A percentile compares a stretch with the other conserved stretches of the same genome.
Evolutionary conservation across 2,888 invertebrate genomes (phyloP).

Genomic region (Sipunculus nudus): DNA sequence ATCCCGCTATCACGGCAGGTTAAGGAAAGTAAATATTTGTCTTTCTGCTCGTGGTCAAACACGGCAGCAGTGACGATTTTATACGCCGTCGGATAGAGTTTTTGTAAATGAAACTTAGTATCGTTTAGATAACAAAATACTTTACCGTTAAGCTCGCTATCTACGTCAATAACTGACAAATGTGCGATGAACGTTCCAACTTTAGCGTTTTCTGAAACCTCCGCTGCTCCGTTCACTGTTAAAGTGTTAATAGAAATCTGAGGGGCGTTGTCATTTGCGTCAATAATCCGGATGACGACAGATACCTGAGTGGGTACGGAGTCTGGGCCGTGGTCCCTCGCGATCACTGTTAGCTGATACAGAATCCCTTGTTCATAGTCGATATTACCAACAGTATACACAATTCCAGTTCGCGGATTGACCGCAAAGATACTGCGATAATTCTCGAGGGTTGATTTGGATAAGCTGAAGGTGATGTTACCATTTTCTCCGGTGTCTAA

Average conservation of each 20-base stretch:
- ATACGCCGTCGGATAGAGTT: constrained; percentile 74
- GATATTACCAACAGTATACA: constrained; percentile 16
- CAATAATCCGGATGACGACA: constrained; percentile 70
- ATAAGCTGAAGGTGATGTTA: constrained; percentile 29
- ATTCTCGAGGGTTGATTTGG: constrained; percentile 19
- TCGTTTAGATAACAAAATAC: constrained; percentile 78
- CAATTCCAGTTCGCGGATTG: constrained; percentile 18
- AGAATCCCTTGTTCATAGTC: constrained; percentile 26
- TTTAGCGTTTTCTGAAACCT: constrained; percentile 73
- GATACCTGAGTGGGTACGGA: constrained; percentile 80
- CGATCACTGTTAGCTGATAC: constrained; percentile 27
- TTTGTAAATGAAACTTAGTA: constrained; percentile 84
- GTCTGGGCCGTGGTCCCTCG: constrained; percentile 63
- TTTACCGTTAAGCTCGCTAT: constrained; percentile 89
- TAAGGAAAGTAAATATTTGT: constrained; percentile 89
- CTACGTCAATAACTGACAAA: constrained; percentile 90
- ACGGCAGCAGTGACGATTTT: constrained; percentile 81
- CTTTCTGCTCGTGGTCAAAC: constrained; percentile 90
- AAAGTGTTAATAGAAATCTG: constrained; percentile 84
- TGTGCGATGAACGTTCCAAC: constrained; percentile 94
- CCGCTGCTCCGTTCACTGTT: constrained; percentile 76
- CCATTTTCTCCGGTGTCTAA: constrained; percentile 32
- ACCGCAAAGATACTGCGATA: constrained; percentile 37
- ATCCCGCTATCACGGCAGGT: constrained; percentile 30
- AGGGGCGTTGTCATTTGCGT: constrained; percentile 89